phyloP scores from a whole-genome alignment of 2,797 vertebrate species.

The Gadopsis marmoratus region DNA sequence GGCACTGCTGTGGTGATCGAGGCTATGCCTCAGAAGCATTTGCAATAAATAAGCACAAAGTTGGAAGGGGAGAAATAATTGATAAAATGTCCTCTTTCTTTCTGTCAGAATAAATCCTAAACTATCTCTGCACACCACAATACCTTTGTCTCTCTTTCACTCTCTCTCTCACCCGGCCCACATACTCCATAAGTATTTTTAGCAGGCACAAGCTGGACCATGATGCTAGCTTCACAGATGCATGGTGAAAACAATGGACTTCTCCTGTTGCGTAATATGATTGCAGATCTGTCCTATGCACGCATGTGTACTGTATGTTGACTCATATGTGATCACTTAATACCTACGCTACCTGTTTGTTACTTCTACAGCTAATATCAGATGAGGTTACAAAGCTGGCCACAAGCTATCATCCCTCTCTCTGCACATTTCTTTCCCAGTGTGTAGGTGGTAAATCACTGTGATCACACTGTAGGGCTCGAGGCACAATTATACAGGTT shows the following conservation, averaged over 20 bases:
- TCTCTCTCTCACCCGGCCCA: conserved; percentile 61
- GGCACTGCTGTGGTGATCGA: conserved; percentile 14
- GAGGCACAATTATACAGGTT: conserved; percentile 58
- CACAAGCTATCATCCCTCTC: conserved; percentile 12
- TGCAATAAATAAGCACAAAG: background rate
- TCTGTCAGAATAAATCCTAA: conserved; percentile 38
- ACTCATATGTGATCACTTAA: background rate
- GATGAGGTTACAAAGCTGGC: conserved; percentile 38
- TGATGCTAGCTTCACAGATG: conserved; percentile 42
- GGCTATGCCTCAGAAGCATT: conserved; percentile 15
- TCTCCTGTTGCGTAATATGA: conserved; percentile 38
- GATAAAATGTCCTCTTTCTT: background rate
- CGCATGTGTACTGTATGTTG: conserved; percentile 2
- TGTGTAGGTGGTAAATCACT: conserved; percentile 67
- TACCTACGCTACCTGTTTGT: conserved; percentile 22
- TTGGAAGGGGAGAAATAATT: background rate
- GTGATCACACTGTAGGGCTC: conserved; percentile 46
- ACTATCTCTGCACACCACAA: conserved; percentile 18
- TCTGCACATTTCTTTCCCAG: conserved; percentile 16
- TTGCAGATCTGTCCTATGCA: conserved; percentile 19
- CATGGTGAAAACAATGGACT: conserved; percentile 38
- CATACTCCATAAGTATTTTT: conserved; percentile 73
- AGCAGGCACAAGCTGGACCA: conserved; percentile 54
- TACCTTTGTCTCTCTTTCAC: conserved; percentile 30
- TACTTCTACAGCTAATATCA: conserved; percentile 33